These are phyloP conservation scores for Atherix ibis DNA, from an alignment of 2,888 invertebrate genomes.

Conservation along the genomic window DNA sequence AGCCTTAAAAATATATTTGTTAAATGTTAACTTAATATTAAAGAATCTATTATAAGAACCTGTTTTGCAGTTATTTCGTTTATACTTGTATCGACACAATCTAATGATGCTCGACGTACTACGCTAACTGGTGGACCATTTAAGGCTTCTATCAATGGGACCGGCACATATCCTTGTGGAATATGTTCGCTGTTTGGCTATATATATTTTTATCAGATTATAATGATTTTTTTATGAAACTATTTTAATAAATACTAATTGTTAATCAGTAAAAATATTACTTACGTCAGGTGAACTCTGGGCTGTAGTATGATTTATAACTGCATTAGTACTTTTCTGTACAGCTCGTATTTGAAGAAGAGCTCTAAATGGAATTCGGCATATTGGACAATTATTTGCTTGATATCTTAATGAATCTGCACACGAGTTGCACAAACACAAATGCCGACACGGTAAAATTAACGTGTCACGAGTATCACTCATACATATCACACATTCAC, in stretches of 20 bases:
- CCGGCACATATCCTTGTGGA: constrained; percentile 84
- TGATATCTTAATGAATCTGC: constrained; percentile 93
- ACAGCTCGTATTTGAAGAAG: constrained; percentile 88
- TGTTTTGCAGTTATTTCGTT: constrained; percentile 39
- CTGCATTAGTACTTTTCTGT: constrained; percentile 45
- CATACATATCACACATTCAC: constrained; percentile 99
- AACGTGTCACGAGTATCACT: constrained; percentile 93
- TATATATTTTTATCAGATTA: constrained; percentile 1
- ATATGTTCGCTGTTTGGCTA: constrained; percentile 39
- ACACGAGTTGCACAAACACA: constrained; percentile 93
- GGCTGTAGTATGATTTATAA: constrained; percentile 21
- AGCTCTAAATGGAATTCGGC: constrained; percentile 95
- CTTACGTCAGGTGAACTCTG: constrained; percentile 48
- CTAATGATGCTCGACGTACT: constrained; percentile 23
- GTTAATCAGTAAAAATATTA: constrained; percentile 11
- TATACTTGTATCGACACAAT: constrained; percentile 37
- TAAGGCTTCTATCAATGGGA: constrained; percentile 86
- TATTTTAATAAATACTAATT: not conserved
- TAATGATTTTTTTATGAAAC: not conserved
- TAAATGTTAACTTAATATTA: constrained; percentile 2
- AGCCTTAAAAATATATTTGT: constrained; percentile 7
- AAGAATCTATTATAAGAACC: constrained; percentile 19
- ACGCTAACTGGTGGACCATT: constrained; percentile 61
- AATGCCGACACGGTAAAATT: constrained; percentile 90
- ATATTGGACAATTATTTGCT: constrained; percentile 98